Evolutionary conservation across 2,797 vertebrate genomes (phyloP), one percentile per base, ranked within the genome.

Genomic region (Menidia menidia): DNA sequence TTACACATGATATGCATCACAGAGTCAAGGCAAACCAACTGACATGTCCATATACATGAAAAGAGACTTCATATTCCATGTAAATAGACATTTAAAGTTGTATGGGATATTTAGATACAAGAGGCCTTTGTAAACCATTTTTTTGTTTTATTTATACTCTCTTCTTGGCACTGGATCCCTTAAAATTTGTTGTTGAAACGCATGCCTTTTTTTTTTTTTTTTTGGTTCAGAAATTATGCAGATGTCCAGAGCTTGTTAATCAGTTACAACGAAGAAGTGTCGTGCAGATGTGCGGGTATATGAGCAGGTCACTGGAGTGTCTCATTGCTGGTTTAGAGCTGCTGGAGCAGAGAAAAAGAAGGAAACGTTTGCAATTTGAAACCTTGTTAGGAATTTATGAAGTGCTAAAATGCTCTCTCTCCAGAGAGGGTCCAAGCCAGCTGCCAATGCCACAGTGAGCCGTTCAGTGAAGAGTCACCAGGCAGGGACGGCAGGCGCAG

Each of bases 321-420:
- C 73, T 87, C 75, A 68, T 84, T 85, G 83, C 74, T 45, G 64
- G 68, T 60, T 65, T 64, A 83, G 83, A 90, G 89, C 90, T 90
- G 89, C 88, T 90, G 86, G 92, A 95, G 93, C 93, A 87, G 87
- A 94, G 93, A 95, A 94, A 89, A 83, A 93, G 93, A 82, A 89
- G 94, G 94, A 96, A 96, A 95, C 82, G 51, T 93, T 93, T 93
- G 95, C 94, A 94, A 96, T 98, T 95, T 95, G 95, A 97, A 96
- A 97, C 95, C 96, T 97, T 96, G 95, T 98, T 97, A 98, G 96
- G 95, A 97, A 98, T 98, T 97, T 97, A 98, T 98, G 96, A 97
- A 97, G 96, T 97, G 96, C 96, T 98, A 97, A 98, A 97, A 97
- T 96, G 96, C 95, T 96, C 95, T 92, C 90, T 96, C 96, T 96